Percentiles rank a stretch among this genome's conserved stretches.
Evolutionary conservation across 2,797 vertebrate genomes (phyloP).

Genomic region (Urosaurus nigricauda): DNA sequence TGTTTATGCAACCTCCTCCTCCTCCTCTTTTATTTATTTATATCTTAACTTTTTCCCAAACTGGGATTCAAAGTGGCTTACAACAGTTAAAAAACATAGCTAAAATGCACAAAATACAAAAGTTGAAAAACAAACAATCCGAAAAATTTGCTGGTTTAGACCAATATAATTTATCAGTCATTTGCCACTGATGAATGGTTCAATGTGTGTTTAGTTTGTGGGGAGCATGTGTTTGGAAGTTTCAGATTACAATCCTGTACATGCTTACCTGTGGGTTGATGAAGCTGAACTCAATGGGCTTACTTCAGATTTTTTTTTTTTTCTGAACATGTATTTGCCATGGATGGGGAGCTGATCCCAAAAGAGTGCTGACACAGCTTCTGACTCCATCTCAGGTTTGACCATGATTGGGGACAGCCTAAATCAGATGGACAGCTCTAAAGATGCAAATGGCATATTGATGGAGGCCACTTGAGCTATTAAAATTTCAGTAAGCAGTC

Average conservation of each 20-base stretch:
- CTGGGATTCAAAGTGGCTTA: no score
- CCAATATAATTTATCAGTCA: background rate
- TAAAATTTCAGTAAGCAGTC: conserved; percentile 34
- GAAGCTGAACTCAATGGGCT: background rate
- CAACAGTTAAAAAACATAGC: no score
- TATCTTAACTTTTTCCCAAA: no score
- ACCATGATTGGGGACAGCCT: background rate
- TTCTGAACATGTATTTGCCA: background rate
- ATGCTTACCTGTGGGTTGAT: background rate
- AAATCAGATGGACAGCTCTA: background rate
- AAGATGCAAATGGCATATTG: conserved; percentile 11
- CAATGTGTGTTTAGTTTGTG: background rate
- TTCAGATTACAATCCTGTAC: background rate
- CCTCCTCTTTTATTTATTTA: no score
- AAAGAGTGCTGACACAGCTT: background rate
- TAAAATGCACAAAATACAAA: no score
- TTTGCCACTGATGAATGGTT: background rate
- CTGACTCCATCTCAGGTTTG: background rate
- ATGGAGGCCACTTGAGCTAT: conserved; percentile 33
- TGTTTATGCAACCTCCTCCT: background rate
- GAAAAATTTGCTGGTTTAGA: background rate
- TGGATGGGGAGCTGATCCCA: background rate
- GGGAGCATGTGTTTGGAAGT: background rate
- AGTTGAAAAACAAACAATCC: no score
- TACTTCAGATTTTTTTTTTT: background rate